These are phyloP conservation scores for Heliconius hewitsoni DNA, from an alignment of 1,140 invertebrate genomes.

Conservation along the genomic window DNA sequence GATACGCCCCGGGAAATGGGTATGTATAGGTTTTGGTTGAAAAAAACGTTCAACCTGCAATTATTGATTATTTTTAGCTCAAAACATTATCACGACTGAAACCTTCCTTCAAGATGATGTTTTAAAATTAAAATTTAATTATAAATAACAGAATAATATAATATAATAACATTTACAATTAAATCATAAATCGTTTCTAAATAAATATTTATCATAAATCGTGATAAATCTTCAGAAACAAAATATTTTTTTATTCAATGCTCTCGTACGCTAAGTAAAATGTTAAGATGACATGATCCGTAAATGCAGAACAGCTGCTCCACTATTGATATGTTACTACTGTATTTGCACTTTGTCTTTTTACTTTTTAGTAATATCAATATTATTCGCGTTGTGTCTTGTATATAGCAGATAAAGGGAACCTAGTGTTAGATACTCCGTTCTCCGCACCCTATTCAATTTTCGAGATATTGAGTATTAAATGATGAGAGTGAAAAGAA, in stretches of 20 bases:
- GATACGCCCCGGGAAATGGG: too few relatives aligned
- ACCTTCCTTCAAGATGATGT: too few relatives aligned
- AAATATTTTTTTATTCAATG: neutral
- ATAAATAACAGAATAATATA: neutral
- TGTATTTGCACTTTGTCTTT: neutral
- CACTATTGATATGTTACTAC: conserved; percentile 4
- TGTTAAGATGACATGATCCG: conserved; percentile 6
- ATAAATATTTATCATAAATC: neutral
- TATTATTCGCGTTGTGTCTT: neutral
- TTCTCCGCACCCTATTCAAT: too few relatives aligned
- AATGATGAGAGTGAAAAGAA: too few relatives aligned
- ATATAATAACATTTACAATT: neutral
- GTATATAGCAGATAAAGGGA: too few relatives aligned
- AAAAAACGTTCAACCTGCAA: too few relatives aligned
- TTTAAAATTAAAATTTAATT: neutral
- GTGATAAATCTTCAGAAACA: neutral
- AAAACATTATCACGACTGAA: too few relatives aligned
- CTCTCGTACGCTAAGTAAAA: neutral
- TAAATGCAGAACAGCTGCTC: neutral
- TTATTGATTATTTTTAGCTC: too few relatives aligned
- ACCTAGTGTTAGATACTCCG: too few relatives aligned
- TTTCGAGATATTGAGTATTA: too few relatives aligned
- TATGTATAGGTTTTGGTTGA: too few relatives aligned
- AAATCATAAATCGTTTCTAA: too few relatives aligned
- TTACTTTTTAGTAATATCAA: neutral